Percentiles rank a stretch among this genome's conserved stretches.
Conservation (phyloP, 2,797 vertebrate genomes). For the Phaenicophaeus curvirostris region DNA sequence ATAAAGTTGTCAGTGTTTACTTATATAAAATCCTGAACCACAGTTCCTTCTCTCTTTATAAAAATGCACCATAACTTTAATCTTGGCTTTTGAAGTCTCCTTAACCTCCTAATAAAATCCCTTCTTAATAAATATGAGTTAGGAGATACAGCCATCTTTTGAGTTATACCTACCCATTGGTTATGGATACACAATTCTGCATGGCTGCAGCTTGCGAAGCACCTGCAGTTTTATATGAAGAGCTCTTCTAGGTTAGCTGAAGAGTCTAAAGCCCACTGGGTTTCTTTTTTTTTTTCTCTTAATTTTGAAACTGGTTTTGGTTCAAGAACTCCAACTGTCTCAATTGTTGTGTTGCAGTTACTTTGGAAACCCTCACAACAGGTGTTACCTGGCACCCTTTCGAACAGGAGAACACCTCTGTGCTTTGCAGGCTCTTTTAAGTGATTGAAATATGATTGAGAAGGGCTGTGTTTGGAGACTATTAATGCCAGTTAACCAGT, state of each 20-base stretch:
- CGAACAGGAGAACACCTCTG: not conserved
- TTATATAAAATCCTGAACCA: not conserved
- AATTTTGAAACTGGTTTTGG: not conserved
- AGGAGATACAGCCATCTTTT: not conserved
- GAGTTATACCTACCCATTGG: not conserved
- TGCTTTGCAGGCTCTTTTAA: not conserved
- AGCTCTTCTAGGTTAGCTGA: not conserved
- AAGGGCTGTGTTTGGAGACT: not conserved
- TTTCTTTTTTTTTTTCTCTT: not conserved
- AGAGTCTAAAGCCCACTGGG: not conserved
- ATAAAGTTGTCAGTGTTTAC: conserved; percentile 51
- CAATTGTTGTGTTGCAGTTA: not conserved
- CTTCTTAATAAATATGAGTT: not conserved
- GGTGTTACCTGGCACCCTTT: not conserved
- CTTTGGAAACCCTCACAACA: not conserved
- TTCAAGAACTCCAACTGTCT: not conserved
- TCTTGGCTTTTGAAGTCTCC: conserved; percentile 27
- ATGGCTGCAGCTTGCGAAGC: not conserved
- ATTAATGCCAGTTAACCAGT: not conserved
- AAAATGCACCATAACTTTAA: conserved; percentile 29
- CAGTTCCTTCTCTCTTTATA: not conserved
- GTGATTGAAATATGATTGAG: rapidly evolving
- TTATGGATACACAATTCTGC: not conserved
- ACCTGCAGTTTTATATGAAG: not conserved
- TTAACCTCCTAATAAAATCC: conserved; percentile 23